Conservation (phyloP, 2,888 invertebrate species). For the Abrostola triplasia region DNA sequence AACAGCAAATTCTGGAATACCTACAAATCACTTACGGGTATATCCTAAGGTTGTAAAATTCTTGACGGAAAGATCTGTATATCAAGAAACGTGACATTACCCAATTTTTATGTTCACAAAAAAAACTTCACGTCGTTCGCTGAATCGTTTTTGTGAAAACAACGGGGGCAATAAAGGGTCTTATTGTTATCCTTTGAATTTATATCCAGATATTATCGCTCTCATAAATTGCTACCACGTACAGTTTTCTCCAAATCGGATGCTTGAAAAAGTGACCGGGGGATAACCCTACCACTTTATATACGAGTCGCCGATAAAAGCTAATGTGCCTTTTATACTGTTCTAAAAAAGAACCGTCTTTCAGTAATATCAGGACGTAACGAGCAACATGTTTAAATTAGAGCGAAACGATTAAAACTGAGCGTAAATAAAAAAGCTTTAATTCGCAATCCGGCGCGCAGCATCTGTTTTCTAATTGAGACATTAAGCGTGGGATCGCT, state of each 20-base stretch:
- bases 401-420: conserved; percentile 57
- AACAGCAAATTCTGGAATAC: conserved; percentile 17
- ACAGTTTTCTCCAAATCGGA: conserved; percentile 77
- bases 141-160: conserved; percentile 86
- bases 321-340: conserved; percentile 60
- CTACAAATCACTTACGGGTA: conserved; percentile 57
- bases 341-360: conserved; percentile 42
- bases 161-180: conserved; percentile 85
- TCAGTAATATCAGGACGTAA: conserved; percentile 48
- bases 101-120: conserved; percentile 81
- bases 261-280: conserved; percentile 79
- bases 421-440: conserved; percentile 73
- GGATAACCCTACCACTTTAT: conserved; percentile 67
- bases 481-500: conserved; percentile 81
- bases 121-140: conserved; percentile 75
- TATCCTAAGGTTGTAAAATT: conserved; percentile 69
- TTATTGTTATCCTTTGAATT: conserved; percentile 88
- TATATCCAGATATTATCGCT: conserved; percentile 87
- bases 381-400: conserved; percentile 62
- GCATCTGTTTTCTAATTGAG: conserved; percentile 85
- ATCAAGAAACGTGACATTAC: conserved; percentile 79
- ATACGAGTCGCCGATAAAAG: conserved; percentile 65
- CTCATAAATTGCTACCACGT: conserved; percentile 84
- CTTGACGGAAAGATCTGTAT: conserved; percentile 75
- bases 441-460: conserved; percentile 70